These are phyloP conservation scores for Bursaphelenchus okinawaensis DNA, from an alignment of 2,888 invertebrate species.

Conservation along the genomic window DNA sequence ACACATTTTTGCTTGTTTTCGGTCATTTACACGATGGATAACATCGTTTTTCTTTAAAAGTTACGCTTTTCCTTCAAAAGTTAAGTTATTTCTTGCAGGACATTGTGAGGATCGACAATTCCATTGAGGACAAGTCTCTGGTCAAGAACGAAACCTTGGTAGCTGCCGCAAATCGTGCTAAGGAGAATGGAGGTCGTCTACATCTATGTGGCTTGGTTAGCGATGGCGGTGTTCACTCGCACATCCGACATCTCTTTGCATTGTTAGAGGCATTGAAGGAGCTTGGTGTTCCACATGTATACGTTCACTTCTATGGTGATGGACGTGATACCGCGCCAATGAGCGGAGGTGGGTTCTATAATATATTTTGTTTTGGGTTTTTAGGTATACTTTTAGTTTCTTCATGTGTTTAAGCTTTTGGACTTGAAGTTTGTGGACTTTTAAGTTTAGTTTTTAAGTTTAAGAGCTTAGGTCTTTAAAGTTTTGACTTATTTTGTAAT, in stretches of 20 bases:
- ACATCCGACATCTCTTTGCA: slow-evolving; percentile 60
- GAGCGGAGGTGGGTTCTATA: slow-evolving; percentile 47
- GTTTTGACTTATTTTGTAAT: not conserved
- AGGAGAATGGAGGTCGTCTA: slow-evolving; percentile 57
- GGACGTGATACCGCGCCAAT: slow-evolving; percentile 60
- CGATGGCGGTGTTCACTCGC: slow-evolving; percentile 60
- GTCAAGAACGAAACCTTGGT: slow-evolving; percentile 57
- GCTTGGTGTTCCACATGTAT: slow-evolving; percentile 58
- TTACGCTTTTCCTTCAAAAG: not conserved
- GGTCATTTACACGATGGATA: too few relatives aligned
- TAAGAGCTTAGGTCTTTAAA: too few relatives aligned
- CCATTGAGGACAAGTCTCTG: slow-evolving; percentile 46
- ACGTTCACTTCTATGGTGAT: slow-evolving; percentile 60
- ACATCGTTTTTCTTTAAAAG: too few relatives aligned
- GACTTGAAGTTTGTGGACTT: too few relatives aligned
- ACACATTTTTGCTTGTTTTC: slow-evolving; percentile 1
- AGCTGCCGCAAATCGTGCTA: slow-evolving; percentile 59
- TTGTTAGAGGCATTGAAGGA: slow-evolving; percentile 59
- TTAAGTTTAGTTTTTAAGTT: too few relatives aligned
- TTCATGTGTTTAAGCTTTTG: too few relatives aligned
- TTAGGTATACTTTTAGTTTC: too few relatives aligned
- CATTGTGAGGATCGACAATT: slow-evolving; percentile 60
- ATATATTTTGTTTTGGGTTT: not conserved
- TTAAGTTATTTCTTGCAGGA: slow-evolving; percentile 55
- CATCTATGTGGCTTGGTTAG: slow-evolving; percentile 60